phyloP scores from a whole-genome alignment of 1,140 invertebrate species.

The Psilanteris sp. region DNA sequence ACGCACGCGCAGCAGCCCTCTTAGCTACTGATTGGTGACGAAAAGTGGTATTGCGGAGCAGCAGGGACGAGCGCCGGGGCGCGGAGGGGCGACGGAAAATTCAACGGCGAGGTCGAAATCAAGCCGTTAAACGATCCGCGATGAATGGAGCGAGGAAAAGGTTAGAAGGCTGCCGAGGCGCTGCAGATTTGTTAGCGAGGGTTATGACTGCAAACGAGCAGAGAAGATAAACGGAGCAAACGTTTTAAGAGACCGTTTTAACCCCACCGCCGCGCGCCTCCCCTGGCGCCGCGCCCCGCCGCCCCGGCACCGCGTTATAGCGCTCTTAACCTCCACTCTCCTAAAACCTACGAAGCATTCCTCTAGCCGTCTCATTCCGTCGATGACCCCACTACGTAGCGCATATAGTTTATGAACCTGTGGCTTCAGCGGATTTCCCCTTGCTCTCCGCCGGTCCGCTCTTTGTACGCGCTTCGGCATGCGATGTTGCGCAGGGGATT shows the following conservation, averaged over 20 bases:
- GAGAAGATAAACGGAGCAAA: conserved; percentile 60
- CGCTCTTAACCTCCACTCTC: conserved; percentile 64
- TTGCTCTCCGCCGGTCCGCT: conserved; percentile 2
- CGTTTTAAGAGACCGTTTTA: conserved; percentile 69
- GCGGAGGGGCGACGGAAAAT: conserved; percentile 20
- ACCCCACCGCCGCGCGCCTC: conserved; percentile 19
- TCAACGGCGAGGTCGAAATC: conserved; percentile 54
- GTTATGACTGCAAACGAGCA: conserved; percentile 67
- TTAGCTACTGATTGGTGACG: conserved; percentile 68
- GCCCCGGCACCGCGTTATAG: conserved; percentile 42
- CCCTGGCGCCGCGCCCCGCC: conserved; percentile 21
- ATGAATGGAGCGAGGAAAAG: conserved; percentile 51
- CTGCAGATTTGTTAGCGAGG: conserved; percentile 58
- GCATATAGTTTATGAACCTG: conserved; percentile 73
- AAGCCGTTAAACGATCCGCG: conserved; percentile 62
- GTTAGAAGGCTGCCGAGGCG: conserved; percentile 40
- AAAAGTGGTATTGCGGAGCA: conserved; percentile 64
- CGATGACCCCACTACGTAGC: conserved; percentile 60
- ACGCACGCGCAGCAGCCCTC: conserved; percentile 65
- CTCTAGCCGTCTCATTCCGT: conserved; percentile 62
- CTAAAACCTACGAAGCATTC: conserved; percentile 60
- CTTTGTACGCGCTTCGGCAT: conserved; percentile 32
- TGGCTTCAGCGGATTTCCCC: conserved; percentile 64
- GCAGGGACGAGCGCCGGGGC: conserved; percentile 3
- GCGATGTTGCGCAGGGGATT: conserved; percentile 37